phyloP scores from a whole-genome alignment of 64 coral and sea anemone species.

The Montipora efflorescens region DNA sequence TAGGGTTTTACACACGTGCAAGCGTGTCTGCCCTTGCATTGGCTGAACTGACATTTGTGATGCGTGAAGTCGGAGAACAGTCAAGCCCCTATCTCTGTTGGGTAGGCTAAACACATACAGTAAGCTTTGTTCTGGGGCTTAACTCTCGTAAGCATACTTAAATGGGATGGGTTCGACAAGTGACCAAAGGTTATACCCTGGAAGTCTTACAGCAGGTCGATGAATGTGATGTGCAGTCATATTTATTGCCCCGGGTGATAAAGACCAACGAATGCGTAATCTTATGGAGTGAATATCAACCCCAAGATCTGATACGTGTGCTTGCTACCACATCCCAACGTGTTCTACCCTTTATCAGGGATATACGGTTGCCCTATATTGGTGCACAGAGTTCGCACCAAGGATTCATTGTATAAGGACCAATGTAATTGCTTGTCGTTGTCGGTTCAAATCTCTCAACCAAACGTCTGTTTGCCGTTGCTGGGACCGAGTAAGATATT shows the following conservation, averaged over 20 bases:
- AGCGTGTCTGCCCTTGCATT: constrained; percentile 84
- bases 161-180: constrained; percentile 27
- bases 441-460: constrained; percentile 58
- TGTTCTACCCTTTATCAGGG: constrained; percentile 61
- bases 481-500: constrained; percentile 77
- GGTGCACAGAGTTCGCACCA: constrained; percentile 52
- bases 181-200: background rate
- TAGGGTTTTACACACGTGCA: constrained; percentile 70
- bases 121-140: background rate
- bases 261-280: constrained; percentile 53
- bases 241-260: constrained; percentile 31
- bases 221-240: background rate
- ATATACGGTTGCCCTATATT: constrained; percentile 53
- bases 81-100: background rate
- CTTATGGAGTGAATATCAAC: constrained; percentile 49
- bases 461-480: constrained; percentile 82
- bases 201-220: constrained; percentile 8
- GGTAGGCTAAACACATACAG: background rate
- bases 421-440: constrained; percentile 73
- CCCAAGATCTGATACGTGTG: constrained; percentile 51
- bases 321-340: constrained; percentile 59
- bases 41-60: constrained; percentile 64
- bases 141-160: constrained; percentile 13
- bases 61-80: background rate
- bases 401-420: constrained; percentile 81